These are phyloP conservation scores for Mungos mungo DNA, from an alignment of 2,113 vertebrate genomes.

Conservation along the genomic window DNA sequence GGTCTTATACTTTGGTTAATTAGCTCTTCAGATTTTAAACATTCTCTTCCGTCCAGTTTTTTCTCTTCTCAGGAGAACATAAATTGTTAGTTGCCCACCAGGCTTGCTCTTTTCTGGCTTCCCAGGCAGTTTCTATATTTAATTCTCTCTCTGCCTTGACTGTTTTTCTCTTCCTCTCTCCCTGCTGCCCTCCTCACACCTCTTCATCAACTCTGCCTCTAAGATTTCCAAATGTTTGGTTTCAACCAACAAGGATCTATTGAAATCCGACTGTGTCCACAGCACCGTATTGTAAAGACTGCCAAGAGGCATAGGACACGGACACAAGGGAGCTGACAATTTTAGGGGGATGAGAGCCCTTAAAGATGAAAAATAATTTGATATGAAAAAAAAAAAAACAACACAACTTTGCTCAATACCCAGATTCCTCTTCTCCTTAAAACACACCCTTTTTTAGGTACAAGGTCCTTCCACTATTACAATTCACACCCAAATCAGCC, in stretches of 20 bases:
- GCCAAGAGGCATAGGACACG: neutral
- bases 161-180: neutral
- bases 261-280: neutral
- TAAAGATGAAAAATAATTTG: neutral
- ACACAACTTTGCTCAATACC: neutral
- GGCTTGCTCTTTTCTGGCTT: slow-evolving; percentile 31
- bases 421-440: slow-evolving; percentile 36
- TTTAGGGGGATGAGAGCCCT: neutral
- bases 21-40: slow-evolving; percentile 63
- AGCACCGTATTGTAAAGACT: neutral
- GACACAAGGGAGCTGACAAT: neutral
- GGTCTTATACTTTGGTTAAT: slow-evolving; percentile 50
- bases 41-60: slow-evolving; percentile 27
- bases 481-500: slow-evolving; percentile 25
- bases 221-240: slow-evolving; percentile 46
- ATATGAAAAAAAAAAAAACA: neutral
- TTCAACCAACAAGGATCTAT: slow-evolving; percentile 50
- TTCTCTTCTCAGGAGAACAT: slow-evolving; percentile 20
- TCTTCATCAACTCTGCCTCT: slow-evolving; percentile 13
- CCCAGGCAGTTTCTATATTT: slow-evolving; percentile 21
- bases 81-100: slow-evolving; percentile 32
- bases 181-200: neutral
- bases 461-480: slow-evolving; percentile 16
- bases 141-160: slow-evolving; percentile 48
- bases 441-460: neutral